Percentiles rank a stretch among this genome's conserved stretches.
phyloP scores from a whole-genome alignment of 1,140 invertebrate species.

The Drosophila prosaltans region DNA sequence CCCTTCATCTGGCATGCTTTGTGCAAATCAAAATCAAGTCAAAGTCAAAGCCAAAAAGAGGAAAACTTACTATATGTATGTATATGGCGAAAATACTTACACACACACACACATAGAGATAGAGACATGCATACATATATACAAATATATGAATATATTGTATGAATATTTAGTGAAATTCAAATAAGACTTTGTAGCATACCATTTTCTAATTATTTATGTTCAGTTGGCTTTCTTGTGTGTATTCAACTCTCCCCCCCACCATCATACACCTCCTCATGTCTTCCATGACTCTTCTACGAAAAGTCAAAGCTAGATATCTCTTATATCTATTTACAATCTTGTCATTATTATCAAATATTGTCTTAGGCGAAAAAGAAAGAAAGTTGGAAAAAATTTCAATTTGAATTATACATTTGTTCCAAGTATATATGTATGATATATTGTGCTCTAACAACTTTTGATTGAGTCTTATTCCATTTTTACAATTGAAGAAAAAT shows the following conservation, averaged over 20 bases:
- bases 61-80: slow-evolving; percentile 30
- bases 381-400: too few species aligned
- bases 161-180: slow-evolving; percentile 6
- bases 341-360: too few species aligned
- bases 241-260: not conserved
- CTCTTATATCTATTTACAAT: too few species aligned
- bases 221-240: not conserved
- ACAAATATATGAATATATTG: not conserved
- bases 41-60: slow-evolving; percentile 50
- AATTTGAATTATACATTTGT: too few species aligned
- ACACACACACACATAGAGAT: not conserved
- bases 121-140: not conserved
- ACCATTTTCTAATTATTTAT: slow-evolving; percentile 9
- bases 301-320: not conserved
- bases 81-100: slow-evolving; percentile 15
- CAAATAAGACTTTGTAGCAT: slow-evolving; percentile 1
- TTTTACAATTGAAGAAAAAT: too few species aligned
- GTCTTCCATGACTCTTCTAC: not conserved
- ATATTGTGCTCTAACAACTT: too few species aligned
- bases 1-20: slow-evolving; percentile 4
- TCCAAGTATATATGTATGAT: too few species aligned
- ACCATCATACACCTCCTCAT: too few species aligned
- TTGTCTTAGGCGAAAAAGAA: too few species aligned
- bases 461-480: too few species aligned
- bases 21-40: slow-evolving; percentile 44